A percentile compares a stretch with the other conserved stretches of the same genome.
These are phyloP conservation scores for Rhynchonema sp. DNA, from an alignment of 2,888 invertebrate species.

Conservation along the genomic window DNA sequence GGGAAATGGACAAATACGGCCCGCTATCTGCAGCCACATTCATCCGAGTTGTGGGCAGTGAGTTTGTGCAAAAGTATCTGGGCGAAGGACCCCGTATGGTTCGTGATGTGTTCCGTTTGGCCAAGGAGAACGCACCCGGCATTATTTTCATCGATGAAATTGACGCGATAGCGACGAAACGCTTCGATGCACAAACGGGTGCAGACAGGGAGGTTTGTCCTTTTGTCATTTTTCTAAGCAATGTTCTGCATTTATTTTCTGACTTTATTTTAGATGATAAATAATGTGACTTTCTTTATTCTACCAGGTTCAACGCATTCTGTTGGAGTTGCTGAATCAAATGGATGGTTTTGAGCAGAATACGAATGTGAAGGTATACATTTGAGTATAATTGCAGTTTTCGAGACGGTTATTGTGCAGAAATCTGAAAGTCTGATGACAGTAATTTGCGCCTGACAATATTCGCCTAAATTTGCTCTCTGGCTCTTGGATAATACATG, in stretches of 20 bases:
- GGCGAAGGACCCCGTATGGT: slow-evolving; percentile 99
- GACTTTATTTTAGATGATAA: too few relatives aligned
- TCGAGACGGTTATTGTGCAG: not conserved
- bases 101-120: slow-evolving; percentile 89
- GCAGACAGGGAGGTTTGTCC: slow-evolving; percentile 19
- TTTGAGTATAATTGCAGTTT: not conserved
- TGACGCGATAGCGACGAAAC: slow-evolving; percentile 96
- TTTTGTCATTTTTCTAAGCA: not conserved
- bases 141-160: slow-evolving; percentile 99
- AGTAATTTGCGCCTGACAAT: not conserved
- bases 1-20: not conserved
- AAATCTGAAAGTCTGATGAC: not conserved
- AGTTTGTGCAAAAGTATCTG: slow-evolving; percentile 96
- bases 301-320: slow-evolving; percentile 94
- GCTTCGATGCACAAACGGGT: slow-evolving; percentile 34
- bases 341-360: slow-evolving; percentile 99
- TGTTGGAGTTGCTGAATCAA: slow-evolving; percentile 87
- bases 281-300: too few relatives aligned
- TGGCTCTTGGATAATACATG: not conserved
- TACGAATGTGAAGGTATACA: slow-evolving; percentile 95
- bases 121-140: slow-evolving; percentile 95
- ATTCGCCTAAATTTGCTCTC: not conserved
- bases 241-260: too few relatives aligned
- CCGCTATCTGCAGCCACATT: slow-evolving; percentile 59
- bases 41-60: slow-evolving; percentile 93